phyloP scores from a whole-genome alignment of 2,113 vertebrate species.

The Chaetodon auriga region DNA sequence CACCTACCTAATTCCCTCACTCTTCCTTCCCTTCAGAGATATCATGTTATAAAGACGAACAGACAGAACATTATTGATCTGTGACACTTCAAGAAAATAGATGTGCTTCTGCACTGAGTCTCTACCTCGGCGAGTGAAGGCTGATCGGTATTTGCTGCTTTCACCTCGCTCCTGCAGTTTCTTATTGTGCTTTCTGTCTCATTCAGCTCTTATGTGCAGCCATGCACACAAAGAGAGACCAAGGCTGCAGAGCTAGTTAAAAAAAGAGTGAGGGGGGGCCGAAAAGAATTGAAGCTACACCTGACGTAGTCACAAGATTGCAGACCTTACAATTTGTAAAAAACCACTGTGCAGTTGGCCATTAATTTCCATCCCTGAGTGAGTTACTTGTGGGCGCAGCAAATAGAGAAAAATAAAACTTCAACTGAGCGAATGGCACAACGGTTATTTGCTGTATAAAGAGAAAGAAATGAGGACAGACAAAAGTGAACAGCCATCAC shows the following conservation, averaged over 20 bases:
- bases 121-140: slow-evolving; percentile 40
- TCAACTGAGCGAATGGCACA: slow-evolving; percentile 33
- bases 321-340: slow-evolving; percentile 59
- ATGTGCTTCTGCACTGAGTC: slow-evolving; percentile 55
- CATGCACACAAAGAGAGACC: slow-evolving; percentile 47
- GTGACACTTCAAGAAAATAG: slow-evolving; percentile 66
- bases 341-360: slow-evolving; percentile 54
- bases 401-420: slow-evolving; percentile 38
- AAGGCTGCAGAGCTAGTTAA: slow-evolving; percentile 53
- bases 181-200: slow-evolving; percentile 42
- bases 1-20: slow-evolving; percentile 36
- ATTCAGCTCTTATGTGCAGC: slow-evolving; percentile 52
- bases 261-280: slow-evolving; percentile 23
- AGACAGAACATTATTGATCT: slow-evolving; percentile 61
- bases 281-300: slow-evolving; percentile 52
- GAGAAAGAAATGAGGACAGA: slow-evolving; percentile 18
- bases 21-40: slow-evolving; percentile 46
- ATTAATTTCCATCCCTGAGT: slow-evolving; percentile 72
- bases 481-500: slow-evolving; percentile 30
- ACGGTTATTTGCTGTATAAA: slow-evolving; percentile 45
- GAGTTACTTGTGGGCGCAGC: slow-evolving; percentile 40
- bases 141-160: slow-evolving; percentile 54
- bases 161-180: slow-evolving; percentile 46
- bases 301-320: slow-evolving; percentile 55
- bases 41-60: slow-evolving; percentile 57